A percentile compares a stretch with the other conserved stretches of the same genome.
These are phyloP conservation scores for Rhagologus leucostigma DNA, from an alignment of 2,113 vertebrate genomes.

Conservation along the genomic window DNA sequence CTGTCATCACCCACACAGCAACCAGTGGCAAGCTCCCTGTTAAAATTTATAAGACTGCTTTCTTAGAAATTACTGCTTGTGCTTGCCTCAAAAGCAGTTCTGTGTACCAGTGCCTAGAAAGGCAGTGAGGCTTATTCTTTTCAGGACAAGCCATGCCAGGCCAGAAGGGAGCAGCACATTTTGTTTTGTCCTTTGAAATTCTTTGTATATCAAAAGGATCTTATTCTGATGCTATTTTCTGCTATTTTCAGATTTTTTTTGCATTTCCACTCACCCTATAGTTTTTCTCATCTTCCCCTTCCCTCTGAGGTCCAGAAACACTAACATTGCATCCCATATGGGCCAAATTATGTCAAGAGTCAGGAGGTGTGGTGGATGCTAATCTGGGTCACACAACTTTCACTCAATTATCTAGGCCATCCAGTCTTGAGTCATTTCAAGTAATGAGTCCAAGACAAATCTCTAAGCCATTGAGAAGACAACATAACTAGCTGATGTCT, in stretches of 20 bases:
- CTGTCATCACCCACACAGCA: neutral
- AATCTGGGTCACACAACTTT: neutral
- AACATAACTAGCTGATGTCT: neutral
- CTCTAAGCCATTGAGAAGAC: neutral
- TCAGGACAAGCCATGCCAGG: neutral
- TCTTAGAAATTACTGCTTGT: neutral
- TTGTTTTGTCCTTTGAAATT: neutral
- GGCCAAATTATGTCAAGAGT: neutral
- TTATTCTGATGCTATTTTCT: neutral
- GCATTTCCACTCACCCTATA: neutral
- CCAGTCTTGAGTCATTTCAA: neutral
- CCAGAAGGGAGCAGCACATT: neutral
- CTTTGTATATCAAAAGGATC: neutral
- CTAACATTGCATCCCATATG: neutral
- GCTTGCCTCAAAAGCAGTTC: neutral
- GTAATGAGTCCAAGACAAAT: slow-evolving; percentile 11
- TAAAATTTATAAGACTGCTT: neutral
- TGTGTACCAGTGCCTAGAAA: neutral
- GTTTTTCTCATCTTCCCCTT: neutral
- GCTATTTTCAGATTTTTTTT: neutral
- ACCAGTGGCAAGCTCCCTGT: neutral
- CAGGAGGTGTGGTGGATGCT: neutral
- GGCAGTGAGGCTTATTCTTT: neutral
- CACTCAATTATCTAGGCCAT: neutral
- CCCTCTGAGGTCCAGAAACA: neutral